A percentile compares a stretch with the other conserved stretches of the same genome.
These are phyloP conservation scores for Gorsachius magnificus DNA, from an alignment of 2,797 vertebrate genomes.

Conservation along the genomic window DNA sequence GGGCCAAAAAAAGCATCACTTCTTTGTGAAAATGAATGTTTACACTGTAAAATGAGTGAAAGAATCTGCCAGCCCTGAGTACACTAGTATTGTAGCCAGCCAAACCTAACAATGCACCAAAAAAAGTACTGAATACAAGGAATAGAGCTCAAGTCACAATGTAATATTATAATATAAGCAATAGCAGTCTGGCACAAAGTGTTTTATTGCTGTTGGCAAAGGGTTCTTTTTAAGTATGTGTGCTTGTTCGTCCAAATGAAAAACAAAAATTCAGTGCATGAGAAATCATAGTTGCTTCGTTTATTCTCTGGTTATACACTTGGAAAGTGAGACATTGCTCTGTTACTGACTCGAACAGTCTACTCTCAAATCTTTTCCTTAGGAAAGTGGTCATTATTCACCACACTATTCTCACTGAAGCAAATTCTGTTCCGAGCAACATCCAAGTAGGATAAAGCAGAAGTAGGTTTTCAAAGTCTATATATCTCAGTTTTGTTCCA, in stretches of 20 bases:
- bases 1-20: neutral
- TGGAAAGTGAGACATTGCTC: neutral
- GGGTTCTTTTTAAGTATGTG: slow-evolving; percentile 12
- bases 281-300: neutral
- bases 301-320: neutral
- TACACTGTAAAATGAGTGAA: slow-evolving; percentile 3
- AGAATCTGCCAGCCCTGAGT: slow-evolving; percentile 6
- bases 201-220: slow-evolving; percentile 43
- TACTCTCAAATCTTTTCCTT: neutral
- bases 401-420: neutral
- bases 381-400: neutral
- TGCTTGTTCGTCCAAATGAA: neutral
- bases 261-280: slow-evolving; percentile 2
- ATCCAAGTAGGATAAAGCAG: neutral
- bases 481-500: neutral
- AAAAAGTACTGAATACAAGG: slow-evolving; percentile 8
- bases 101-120: slow-evolving; percentile 27
- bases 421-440: neutral
- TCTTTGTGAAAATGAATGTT: slow-evolving; percentile 29
- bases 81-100: neutral
- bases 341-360: neutral
- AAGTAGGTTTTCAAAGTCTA: neutral
- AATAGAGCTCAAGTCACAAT: slow-evolving; percentile 4
- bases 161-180: slow-evolving; percentile 4
- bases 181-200: slow-evolving; percentile 25